These are phyloP conservation scores for Macheiramphus alcinus DNA, from an alignment of 2,113 vertebrate genomes.

Conservation along the genomic window DNA sequence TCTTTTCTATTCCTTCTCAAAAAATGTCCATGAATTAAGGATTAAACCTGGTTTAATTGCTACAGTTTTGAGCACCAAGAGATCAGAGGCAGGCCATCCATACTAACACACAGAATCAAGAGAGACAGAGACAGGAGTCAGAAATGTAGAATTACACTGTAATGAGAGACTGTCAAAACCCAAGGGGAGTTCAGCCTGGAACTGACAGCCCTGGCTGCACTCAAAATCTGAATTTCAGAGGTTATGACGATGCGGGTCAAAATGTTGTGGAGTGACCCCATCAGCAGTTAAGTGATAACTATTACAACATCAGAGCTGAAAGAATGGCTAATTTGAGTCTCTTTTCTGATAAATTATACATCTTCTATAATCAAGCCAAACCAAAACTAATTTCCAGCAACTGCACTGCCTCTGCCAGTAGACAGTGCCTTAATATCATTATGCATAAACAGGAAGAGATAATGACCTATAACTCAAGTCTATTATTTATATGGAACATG, in stretches of 20 bases:
- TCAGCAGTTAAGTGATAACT: neutral
- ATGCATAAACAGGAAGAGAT: slow-evolving; percentile 35
- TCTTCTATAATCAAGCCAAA: slow-evolving; percentile 9
- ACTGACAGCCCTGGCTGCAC: neutral
- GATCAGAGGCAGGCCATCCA: neutral
- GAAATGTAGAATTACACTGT: neutral
- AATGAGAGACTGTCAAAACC: neutral
- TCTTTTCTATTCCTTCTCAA: neutral
- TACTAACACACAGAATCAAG: neutral
- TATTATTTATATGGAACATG: slow-evolving; percentile 31
- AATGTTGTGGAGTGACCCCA: neutral
- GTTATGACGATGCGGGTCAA: neutral
- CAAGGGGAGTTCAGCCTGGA: neutral
- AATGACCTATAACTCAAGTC: slow-evolving; percentile 43
- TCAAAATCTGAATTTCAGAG: neutral
- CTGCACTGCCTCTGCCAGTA: neutral
- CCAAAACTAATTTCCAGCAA: slow-evolving; percentile 22
- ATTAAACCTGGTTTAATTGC: neutral
- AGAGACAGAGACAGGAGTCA: neutral
- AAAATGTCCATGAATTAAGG: neutral
- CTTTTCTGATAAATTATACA: neutral
- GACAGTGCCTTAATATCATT: slow-evolving; percentile 19
- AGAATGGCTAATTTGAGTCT: neutral
- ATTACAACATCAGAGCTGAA: neutral
- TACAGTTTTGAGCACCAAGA: neutral